Percentiles rank a stretch among this genome's conserved stretches.
Conservation (phyloP, 2,113 vertebrate genomes). For the Hypanus sabinus region DNA sequence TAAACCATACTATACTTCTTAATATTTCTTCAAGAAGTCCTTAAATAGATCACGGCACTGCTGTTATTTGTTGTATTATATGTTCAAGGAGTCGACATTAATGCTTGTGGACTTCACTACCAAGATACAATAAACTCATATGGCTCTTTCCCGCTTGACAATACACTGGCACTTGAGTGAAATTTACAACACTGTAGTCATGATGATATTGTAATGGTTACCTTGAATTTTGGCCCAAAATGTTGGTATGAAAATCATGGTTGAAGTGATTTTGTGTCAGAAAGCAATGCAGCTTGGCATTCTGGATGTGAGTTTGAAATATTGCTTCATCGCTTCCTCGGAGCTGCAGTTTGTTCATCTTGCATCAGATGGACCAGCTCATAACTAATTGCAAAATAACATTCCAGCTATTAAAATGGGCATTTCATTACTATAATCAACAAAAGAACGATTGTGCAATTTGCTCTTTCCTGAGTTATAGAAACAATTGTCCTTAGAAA, state of each 20-base stretch:
- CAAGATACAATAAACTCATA: background rate
- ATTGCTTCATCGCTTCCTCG: background rate
- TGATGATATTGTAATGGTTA: background rate
- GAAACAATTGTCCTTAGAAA: background rate
- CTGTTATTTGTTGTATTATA: background rate
- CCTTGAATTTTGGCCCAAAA: background rate
- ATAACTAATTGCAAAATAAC: background rate
- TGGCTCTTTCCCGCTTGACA: background rate
- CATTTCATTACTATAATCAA: slow-evolving; percentile 2
- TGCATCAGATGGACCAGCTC: background rate
- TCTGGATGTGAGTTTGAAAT: background rate
- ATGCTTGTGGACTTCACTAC: background rate
- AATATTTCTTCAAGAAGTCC: background rate
- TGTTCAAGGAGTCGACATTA: background rate
- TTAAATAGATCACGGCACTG: background rate
- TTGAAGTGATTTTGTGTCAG: background rate
- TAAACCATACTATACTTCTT: background rate
- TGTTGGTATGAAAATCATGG: background rate
- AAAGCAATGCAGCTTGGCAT: background rate
- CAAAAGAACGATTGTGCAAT: background rate
- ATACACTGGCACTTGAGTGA: background rate
- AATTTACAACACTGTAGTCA: background rate
- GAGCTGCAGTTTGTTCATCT: background rate
- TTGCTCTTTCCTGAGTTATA: background rate
- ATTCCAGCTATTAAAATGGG: background rate